Percentiles rank a stretch among this genome's conserved stretches.
Conservation (phyloP, 2,888 invertebrate species). For the Eupeodes latifasciatus region DNA sequence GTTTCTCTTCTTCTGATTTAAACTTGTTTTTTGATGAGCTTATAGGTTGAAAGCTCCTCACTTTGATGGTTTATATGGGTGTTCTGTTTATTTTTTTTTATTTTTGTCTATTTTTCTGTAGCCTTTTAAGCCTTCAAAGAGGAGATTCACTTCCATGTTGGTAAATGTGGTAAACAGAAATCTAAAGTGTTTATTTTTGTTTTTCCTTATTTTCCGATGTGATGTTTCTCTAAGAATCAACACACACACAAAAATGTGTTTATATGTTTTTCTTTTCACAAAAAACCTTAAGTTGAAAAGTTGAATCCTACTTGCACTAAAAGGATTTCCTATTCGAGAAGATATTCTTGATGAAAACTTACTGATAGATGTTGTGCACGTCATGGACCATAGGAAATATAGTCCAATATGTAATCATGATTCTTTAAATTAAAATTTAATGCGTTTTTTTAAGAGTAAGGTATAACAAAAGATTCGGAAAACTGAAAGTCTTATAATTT, state of each 20-base stretch:
- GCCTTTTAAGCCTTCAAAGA: constrained; percentile 25
- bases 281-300: not conserved
- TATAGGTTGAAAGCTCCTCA: constrained; percentile 17
- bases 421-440: too few relatives aligned
- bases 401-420: too few relatives aligned
- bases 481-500: too few relatives aligned
- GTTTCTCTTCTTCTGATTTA: not conserved
- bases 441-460: too few relatives aligned
- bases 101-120: not conserved
- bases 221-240: not conserved
- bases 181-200: constrained; percentile 5
- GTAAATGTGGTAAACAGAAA: constrained; percentile 48
- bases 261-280: not conserved
- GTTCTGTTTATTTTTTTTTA: constrained; percentile 12
- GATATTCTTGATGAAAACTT: too few relatives aligned
- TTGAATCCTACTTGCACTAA: too few relatives aligned
- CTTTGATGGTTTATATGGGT: constrained; percentile 34
- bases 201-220: not conserved
- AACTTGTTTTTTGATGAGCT: constrained; percentile 15
- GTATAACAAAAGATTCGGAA: too few relatives aligned
- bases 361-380: too few relatives aligned
- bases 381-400: too few relatives aligned
- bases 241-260: not conserved
- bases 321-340: too few relatives aligned
- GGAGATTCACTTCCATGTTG: constrained; percentile 32